These are phyloP conservation scores for Drosophila ficusphila DNA, from an alignment of 1,140 invertebrate species.

Conservation along the genomic window DNA sequence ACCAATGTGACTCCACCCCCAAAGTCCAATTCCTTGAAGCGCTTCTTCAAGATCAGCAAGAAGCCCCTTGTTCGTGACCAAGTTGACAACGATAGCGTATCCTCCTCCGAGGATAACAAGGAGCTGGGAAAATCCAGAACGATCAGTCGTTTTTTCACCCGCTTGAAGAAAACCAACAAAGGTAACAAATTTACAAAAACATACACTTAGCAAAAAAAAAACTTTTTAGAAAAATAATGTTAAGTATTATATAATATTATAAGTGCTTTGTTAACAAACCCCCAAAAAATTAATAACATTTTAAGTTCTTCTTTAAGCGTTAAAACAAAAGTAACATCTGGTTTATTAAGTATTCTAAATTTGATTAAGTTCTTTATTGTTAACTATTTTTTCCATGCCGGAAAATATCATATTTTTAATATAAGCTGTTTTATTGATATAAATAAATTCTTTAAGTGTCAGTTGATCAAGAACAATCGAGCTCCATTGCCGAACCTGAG, in stretches of 20 bases:
- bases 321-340: too few relatives aligned
- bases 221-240: too few relatives aligned
- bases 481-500: not conserved
- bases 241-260: too few relatives aligned
- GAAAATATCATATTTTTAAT: too few relatives aligned
- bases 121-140: slow-evolving; percentile 14
- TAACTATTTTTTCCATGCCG: too few relatives aligned
- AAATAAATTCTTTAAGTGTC: not conserved
- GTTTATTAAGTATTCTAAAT: not conserved
- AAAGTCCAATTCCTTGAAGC: slow-evolving; percentile 49
- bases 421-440: too few relatives aligned
- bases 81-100: slow-evolving; percentile 10
- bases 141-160: slow-evolving; percentile 36
- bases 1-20: not conserved
- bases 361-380: too few relatives aligned
- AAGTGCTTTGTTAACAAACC: too few relatives aligned
- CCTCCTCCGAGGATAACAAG: slow-evolving; percentile 5
- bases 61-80: slow-evolving; percentile 11
- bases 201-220: too few relatives aligned
- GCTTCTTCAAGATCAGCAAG: slow-evolving; percentile 64
- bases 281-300: too few relatives aligned
- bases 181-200: too few relatives aligned
- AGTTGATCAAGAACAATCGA: slow-evolving; percentile 14
- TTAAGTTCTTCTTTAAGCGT: too few relatives aligned
- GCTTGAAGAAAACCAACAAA: slow-evolving; percentile 13